phyloP scores from a whole-genome alignment of 2,797 vertebrate species.

The Scolopax bukidnonensis region DNA sequence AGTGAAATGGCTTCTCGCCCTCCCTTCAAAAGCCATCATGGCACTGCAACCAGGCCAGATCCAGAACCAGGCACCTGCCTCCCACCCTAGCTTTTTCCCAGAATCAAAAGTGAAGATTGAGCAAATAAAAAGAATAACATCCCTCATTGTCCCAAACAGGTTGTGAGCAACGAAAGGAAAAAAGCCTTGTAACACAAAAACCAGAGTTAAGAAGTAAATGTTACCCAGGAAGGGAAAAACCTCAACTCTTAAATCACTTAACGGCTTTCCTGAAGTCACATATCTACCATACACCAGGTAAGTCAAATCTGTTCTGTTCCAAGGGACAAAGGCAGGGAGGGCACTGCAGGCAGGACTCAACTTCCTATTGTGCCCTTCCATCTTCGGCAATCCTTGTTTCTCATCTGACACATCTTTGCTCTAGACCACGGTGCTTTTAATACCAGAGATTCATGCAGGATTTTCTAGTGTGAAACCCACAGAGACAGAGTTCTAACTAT shows the following conservation, averaged over 20 bases:
- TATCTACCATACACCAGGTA: background rate
- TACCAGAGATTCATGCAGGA: background rate
- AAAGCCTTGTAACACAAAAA: background rate
- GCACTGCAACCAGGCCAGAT: background rate
- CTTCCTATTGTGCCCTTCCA: background rate
- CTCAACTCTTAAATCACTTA: conserved; percentile 28
- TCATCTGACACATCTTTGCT: background rate
- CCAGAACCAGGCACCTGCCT: background rate
- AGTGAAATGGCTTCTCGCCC: background rate
- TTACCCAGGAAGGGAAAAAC: conserved; percentile 16
- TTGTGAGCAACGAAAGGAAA: background rate
- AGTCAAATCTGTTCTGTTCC: background rate
- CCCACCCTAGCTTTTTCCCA: background rate
- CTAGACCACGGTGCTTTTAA: background rate
- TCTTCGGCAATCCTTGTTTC: conserved; percentile 6
- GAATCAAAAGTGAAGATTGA: background rate
- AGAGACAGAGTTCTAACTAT: background rate
- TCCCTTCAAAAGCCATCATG: background rate
- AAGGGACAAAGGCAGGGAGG: background rate
- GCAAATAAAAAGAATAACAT: background rate
- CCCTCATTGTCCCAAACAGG: background rate
- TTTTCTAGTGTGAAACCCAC: conserved; percentile 2
- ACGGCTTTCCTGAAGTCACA: conserved; percentile 9
- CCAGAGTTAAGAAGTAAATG: background rate
- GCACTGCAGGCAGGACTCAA: background rate